Percentiles rank a stretch among this genome's conserved stretches.
phyloP scores from a whole-genome alignment of 92 coral and sea anemone species.

The Metridium senile region DNA sequence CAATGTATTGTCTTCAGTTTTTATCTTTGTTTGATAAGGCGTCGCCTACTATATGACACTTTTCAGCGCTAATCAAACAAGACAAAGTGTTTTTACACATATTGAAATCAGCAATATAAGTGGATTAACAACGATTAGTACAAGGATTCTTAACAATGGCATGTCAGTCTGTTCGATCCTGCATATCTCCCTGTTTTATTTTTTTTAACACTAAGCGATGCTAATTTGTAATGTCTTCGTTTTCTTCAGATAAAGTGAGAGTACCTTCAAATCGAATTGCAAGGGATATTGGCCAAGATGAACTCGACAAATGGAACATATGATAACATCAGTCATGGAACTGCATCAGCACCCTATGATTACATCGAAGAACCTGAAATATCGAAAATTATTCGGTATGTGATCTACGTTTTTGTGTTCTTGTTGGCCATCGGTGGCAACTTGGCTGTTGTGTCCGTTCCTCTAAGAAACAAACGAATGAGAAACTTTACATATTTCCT shows the following conservation, averaged over 20 bases:
- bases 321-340: not conserved
- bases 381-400: conserved; percentile 63
- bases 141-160: not conserved
- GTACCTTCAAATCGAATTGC: too few species aligned
- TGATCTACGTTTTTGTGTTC: conserved; percentile 50
- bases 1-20: too few species aligned
- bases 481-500: conserved; percentile 79
- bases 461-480: conserved; percentile 73
- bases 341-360: not conserved
- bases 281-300: too few species aligned
- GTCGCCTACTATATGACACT: too few species aligned
- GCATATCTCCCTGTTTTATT: not conserved
- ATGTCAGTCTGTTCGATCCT: not conserved
- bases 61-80: not conserved
- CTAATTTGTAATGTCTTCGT: not conserved
- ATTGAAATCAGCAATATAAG: not conserved
- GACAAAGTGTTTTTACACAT: not conserved
- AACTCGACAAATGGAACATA: conserved; percentile 7
- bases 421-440: conserved; percentile 73
- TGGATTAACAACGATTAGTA: conserved; percentile 6
- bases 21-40: too few species aligned
- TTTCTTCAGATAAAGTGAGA: not conserved
- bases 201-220: not conserved
- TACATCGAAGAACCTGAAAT: conserved; percentile 52
- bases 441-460: conserved; percentile 70